These are phyloP conservation scores for Pseudocheirus occidentalis DNA, from an alignment of 2,797 vertebrate species.

Conservation along the genomic window DNA sequence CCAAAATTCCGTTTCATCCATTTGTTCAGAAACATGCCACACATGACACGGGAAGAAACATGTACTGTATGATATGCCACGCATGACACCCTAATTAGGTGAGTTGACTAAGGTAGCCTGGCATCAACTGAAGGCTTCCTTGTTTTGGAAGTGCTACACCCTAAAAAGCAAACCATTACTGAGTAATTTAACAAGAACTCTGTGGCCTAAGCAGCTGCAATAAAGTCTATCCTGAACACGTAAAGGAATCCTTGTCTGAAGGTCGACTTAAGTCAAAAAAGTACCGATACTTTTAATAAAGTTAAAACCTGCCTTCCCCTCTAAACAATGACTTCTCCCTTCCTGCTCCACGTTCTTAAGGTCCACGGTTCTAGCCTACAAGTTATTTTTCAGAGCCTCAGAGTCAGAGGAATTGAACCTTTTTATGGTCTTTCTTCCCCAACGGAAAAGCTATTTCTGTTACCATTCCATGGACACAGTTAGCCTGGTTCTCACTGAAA, in stretches of 20 bases:
- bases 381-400: neutral
- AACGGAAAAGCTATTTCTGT: neutral
- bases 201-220: neutral
- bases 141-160: conserved; percentile 47
- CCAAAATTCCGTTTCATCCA: neutral
- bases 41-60: neutral
- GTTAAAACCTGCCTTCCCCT: conserved; percentile 15
- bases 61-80: neutral
- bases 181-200: conserved; percentile 13
- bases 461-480: neutral
- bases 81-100: neutral
- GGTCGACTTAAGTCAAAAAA: neutral
- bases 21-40: neutral
- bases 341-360: neutral
- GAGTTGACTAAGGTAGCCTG: conserved; percentile 1
- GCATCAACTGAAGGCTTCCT: conserved; percentile 37
- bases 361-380: neutral
- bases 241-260: neutral
- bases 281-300: neutral
- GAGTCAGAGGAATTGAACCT: neutral
- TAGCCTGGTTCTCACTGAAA: neutral
- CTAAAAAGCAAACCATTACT: conserved; percentile 28
- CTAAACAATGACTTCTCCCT: neutral
- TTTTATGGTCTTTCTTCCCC: neutral
- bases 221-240: neutral